Base-by-base conservation (phyloP, 1,140 invertebrate species). In the Macrosteles quadrilineatus region DNA sequence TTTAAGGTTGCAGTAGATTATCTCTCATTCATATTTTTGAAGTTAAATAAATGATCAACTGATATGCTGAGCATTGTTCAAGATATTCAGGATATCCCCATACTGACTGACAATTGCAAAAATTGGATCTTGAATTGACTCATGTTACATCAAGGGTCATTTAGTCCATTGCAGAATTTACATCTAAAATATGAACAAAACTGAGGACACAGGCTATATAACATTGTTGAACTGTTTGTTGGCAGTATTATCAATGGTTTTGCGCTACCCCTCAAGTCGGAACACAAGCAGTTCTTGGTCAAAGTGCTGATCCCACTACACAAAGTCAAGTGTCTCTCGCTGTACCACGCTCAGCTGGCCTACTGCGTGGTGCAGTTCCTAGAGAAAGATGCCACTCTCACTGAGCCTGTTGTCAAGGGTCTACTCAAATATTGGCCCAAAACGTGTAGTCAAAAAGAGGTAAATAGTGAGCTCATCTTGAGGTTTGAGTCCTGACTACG, bases 321-420 rank as follows among this genome's bases (percentile, higher is more conserved):
- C 87, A 78, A 78, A 73, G 77, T 97, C 76, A 97, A 96, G 85
- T 92, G 91, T 83, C 85, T 97, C 85, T 89, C 91, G 83, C 81
- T 97, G 85, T 91, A 95, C 88, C 87, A 99, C 89, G 90, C 98
- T 87, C 96, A 99, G 88, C 87, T 99, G 79, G 95, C 97, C 77
- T 99, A 99, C 85, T 99, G 98, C 87, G 96, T 99, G 80, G 97
- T 99, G 75, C 98, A 99, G 86, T 99, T 99, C 87, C 85, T 99
- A 71, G 97, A 99, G 85, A 99, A 99, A 83, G 98, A 99, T 86
- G 88, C 96, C 75, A 92, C 91, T 75, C 87, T 99, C 76, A 99
- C 97, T 73, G 96, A 98, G 85, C 93, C 94, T 72, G 97, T 99
- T 67, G 91, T 99, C 77, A 90, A 93, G 80, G 94, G 96, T 75